Conservation (phyloP, 2,113 vertebrate species). For the Coptodon bakossiorum region DNA sequence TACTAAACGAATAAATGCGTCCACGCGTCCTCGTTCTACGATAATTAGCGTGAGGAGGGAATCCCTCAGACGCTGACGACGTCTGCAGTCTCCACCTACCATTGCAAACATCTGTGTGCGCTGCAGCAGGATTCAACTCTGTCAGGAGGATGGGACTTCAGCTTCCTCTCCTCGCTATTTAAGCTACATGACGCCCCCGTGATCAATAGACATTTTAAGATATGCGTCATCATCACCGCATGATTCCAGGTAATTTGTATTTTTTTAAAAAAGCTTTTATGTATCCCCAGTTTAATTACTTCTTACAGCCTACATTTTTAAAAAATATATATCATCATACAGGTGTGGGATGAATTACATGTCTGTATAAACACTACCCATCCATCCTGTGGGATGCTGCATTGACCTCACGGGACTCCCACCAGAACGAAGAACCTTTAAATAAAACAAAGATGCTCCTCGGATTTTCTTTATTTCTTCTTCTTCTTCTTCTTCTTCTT, state of each 20-base stretch:
- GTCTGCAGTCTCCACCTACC: background rate
- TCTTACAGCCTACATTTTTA: background rate
- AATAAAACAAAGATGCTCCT: background rate
- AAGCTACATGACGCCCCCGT: background rate
- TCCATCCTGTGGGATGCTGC: background rate
- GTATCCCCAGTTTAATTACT: background rate
- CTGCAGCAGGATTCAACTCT: background rate
- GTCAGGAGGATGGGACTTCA: background rate
- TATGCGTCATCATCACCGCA: background rate
- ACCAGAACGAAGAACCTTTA: background rate
- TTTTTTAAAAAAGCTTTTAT: background rate
- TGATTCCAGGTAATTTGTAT: background rate
- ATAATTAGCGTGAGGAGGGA: background rate
- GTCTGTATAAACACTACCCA: background rate
- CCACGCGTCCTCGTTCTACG: background rate
- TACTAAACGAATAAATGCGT: background rate
- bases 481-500: fast-evolving
- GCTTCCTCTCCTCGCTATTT: background rate
- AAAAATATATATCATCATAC: background rate
- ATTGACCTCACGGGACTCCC: background rate
- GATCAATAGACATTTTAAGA: background rate
- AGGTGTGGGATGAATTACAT: background rate
- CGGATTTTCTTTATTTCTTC: background rate
- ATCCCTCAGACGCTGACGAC: background rate
- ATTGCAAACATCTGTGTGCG: background rate